phyloP scores from a whole-genome alignment of 2,888 invertebrate genomes.

The Ornithoptera priamus region DNA sequence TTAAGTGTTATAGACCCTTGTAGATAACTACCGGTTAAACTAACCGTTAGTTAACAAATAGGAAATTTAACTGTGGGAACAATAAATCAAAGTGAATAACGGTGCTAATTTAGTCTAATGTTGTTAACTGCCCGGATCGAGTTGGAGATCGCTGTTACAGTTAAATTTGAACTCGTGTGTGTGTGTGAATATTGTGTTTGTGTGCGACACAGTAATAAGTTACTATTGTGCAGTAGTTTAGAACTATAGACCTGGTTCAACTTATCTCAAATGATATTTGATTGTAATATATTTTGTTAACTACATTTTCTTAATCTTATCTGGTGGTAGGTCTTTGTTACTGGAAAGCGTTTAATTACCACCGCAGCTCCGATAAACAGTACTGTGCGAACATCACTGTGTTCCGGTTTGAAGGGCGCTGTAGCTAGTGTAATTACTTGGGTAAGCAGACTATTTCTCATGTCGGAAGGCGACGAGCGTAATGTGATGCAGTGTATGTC shows the following conservation, averaged over 20 bases:
- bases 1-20: background rate
- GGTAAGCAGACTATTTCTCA: no score
- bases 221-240: conserved; percentile 4
- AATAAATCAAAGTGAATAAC: conserved; percentile 35
- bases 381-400: no score
- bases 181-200: conserved; percentile 8
- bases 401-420: no score
- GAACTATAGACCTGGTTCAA: conserved; percentile 5
- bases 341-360: no score
- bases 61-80: conserved; percentile 23
- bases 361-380: no score
- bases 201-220: background rate
- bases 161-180: conserved; percentile 29
- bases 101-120: conserved; percentile 39
- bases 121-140: conserved; percentile 36
- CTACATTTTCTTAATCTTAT: background rate
- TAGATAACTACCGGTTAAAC: conserved; percentile 5
- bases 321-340: no score
- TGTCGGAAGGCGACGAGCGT: no score
- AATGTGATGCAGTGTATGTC: no score
- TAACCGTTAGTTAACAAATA: conserved; percentile 19
- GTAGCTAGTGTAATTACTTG: no score
- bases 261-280: background rate
- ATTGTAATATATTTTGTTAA: background rate
- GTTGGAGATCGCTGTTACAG: conserved; percentile 32